Evolutionary conservation across 2,888 invertebrate species (phyloP).

Genomic region (Euplexia lucipara): DNA sequence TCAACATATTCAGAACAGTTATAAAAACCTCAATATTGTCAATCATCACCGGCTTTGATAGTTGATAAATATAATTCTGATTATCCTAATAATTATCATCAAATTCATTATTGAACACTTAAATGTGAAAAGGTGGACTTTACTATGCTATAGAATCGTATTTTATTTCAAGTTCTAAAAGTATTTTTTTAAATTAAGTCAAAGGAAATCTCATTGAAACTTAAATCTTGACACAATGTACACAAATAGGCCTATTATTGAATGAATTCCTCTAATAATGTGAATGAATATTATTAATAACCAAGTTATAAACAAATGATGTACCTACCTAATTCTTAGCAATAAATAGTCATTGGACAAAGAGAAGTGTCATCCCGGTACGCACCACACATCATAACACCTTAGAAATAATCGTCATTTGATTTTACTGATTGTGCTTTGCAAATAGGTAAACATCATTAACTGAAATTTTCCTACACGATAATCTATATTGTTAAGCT

Average conservation of each 20-base stretch:
- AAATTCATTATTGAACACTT: no score
- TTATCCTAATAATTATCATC: no score
- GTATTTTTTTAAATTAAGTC: no score
- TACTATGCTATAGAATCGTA: no score
- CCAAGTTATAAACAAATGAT: slow-evolving; percentile 2
- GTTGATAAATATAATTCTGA: no score
- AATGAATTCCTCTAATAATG: slow-evolving; percentile 12
- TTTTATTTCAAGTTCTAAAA: not conserved
- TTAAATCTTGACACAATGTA: slow-evolving; percentile 2
- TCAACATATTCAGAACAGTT: not conserved
- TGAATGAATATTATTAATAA: slow-evolving; percentile 22
- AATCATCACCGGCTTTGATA: not conserved
- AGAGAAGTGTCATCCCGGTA: no score
- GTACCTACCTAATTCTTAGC: slow-evolving; percentile 9
- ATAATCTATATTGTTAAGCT: not conserved
- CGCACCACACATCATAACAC: no score
- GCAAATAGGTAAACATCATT: not conserved
- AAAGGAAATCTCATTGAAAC: no score
- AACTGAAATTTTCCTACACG: not conserved
- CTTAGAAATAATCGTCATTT: not conserved
- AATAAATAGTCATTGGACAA: no score
- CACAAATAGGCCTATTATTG: slow-evolving; percentile 9
- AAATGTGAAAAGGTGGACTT: no score
- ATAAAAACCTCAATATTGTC: not conserved
- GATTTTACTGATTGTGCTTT: not conserved